These are phyloP conservation scores for Microtus ochrogaster DNA, from an alignment of 2,113 vertebrate species.

Conservation along the genomic window DNA sequence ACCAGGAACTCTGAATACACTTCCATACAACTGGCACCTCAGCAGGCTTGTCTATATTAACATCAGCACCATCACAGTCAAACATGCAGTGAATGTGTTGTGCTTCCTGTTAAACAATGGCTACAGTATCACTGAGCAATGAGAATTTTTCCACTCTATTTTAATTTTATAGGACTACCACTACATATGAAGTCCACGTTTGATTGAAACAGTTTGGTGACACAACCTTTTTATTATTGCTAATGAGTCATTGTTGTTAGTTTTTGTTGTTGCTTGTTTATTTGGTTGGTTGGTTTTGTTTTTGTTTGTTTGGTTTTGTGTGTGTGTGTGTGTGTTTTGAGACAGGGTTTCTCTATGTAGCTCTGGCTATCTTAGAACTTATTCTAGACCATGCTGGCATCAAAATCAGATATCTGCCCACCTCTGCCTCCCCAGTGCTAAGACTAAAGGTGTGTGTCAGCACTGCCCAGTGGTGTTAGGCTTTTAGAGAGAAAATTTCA, in stretches of 20 bases:
- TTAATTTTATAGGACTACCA: not conserved
- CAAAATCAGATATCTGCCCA: no score
- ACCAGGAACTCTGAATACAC: not conserved
- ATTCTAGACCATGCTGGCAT: no score
- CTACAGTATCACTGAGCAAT: not conserved
- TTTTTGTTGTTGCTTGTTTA: no score
- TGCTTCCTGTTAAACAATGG: not conserved
- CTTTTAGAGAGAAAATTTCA: conserved; percentile 47
- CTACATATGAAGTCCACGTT: not conserved
- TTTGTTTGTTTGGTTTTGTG: no score
- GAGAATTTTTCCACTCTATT: not conserved
- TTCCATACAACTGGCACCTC: not conserved
- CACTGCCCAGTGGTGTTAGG: not conserved
- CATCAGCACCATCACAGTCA: not conserved
- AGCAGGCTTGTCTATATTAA: not conserved
- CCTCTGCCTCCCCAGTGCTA: no score
- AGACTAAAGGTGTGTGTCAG: no score
- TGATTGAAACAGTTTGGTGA: not conserved
- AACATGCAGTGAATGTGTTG: not conserved
- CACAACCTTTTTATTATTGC: not conserved
- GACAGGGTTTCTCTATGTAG: no score
- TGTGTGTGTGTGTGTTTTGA: no score
- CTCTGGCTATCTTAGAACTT: no score
- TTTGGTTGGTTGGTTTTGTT: no score
- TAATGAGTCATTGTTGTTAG: not conserved